Base-by-base conservation (phyloP, 2,797 vertebrate genomes). In the Pipistrellus pipistrellus region DNA sequence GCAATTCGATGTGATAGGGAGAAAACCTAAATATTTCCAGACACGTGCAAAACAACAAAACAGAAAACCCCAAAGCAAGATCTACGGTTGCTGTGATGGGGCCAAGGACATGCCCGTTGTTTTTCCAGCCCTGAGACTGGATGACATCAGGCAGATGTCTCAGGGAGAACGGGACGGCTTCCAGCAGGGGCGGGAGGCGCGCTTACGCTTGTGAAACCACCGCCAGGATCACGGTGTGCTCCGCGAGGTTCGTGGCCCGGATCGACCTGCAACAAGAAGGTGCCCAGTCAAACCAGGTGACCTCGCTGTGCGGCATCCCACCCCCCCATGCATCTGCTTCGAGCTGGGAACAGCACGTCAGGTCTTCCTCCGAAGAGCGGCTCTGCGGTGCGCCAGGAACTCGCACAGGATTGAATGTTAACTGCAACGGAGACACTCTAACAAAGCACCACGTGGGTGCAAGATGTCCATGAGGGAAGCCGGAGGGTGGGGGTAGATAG, bases 141-240 rank as follows among this genome's bases (percentile, higher is more conserved):
- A 75, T 81, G 59, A 17, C 1, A 17, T 10, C 41, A 83, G 66
- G 53, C 38, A 53, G 62, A 84, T 0, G 25, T 38, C 89, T 90
- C 90, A 81, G 81, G 71, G n/a, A 44, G 78, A 62, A 86, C 4
- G 35, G 53, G 1, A 3, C 41, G 13, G 0, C 76, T 83, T 20
- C 88, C 68, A 69, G 73, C 84, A 8, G 20, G 86, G 88, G 53
- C 0, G 8, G 51, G 12, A n/a, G 62, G 55, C 9, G 78, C 68
- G 98, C 99, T 99, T 98, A 99, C 99, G 6, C 98, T 95, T 97
- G 98, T 85, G 99, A 98, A 97, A 99, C 98, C 27, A 99, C 98
- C 12, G 99, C 99, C 2, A 99, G 98, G 96, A 99, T 99, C 75
- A 99, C 99, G 4, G 99, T 98, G 96, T 99, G 99, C 97, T 99